A percentile compares a stretch with the other conserved stretches of the same genome.
These are phyloP conservation scores for Toxostoma redivivum DNA, from an alignment of 2,113 vertebrate species.

Conservation along the genomic window DNA sequence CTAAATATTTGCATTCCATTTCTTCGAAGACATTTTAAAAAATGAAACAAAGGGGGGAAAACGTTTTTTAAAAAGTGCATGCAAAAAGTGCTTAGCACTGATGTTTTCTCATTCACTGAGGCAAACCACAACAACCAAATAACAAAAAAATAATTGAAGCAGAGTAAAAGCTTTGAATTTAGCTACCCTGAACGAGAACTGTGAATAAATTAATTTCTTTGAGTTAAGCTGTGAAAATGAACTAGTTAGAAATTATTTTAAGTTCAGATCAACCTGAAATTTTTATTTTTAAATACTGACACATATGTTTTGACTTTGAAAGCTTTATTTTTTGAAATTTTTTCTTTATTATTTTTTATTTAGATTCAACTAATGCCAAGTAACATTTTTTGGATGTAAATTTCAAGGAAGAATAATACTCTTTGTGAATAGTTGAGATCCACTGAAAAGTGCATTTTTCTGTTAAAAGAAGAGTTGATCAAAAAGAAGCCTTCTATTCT, in stretches of 20 bases:
- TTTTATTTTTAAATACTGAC: neutral
- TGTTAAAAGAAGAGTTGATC: neutral
- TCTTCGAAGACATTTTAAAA: neutral
- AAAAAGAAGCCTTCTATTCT: neutral
- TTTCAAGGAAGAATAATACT: neutral
- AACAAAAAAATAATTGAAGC: neutral
- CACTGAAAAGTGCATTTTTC: neutral
- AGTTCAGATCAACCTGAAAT: neutral
- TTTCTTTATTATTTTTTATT: neutral
- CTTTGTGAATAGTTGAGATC: neutral
- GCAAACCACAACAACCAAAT: neutral
- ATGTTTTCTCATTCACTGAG: neutral
- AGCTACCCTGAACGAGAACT: neutral
- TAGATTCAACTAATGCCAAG: neutral
- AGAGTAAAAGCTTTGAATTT: neutral
- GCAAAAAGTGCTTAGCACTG: neutral
- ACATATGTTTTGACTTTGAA: neutral
- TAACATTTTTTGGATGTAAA: neutral
- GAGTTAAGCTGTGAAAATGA: neutral
- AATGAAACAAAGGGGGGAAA: neutral
- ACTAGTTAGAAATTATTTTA: neutral
- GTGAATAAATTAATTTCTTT: neutral
- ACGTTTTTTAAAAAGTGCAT: fast-evolving
- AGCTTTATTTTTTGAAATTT: neutral
- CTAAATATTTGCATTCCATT: neutral